Evolutionary conservation across 2,888 invertebrate species (phyloP).

Genomic region (Aspidapion aeneum): DNA sequence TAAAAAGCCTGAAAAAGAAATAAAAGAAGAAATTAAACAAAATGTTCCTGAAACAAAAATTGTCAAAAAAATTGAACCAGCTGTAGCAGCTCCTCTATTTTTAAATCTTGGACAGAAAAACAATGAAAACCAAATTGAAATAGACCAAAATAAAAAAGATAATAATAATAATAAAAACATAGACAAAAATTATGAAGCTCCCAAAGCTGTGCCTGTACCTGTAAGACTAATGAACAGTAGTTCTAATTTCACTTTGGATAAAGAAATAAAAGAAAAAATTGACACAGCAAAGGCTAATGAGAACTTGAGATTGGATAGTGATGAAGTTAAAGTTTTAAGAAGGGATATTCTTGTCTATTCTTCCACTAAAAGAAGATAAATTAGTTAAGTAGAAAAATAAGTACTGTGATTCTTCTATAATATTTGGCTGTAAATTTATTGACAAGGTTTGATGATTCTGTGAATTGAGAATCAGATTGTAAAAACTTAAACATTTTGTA

Average conservation of each 20-base stretch:
- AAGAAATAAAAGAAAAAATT: neutral
- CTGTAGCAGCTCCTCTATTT: conserved; percentile 4
- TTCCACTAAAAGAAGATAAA: neutral
- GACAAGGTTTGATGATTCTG: too few species aligned
- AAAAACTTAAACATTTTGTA: too few species aligned
- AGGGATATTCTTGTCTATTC: conserved; percentile 22
- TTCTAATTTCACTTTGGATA: neutral
- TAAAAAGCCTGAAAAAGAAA: neutral
- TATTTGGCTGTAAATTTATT: too few species aligned
- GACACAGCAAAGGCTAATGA: neutral
- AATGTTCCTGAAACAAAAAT: too few species aligned
- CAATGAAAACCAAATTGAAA: neutral
- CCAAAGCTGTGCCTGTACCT: conserved; percentile 20
- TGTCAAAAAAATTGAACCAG: neutral
- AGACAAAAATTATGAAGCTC: neutral
- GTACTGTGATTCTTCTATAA: too few species aligned
- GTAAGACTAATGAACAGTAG: neutral
- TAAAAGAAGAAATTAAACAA: neutral
- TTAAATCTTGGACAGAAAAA: conserved; percentile 7
- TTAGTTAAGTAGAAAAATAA: too few species aligned
- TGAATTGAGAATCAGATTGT: too few species aligned
- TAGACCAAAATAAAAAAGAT: neutral
- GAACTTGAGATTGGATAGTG: conserved; percentile 2
- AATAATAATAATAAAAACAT: conserved; percentile 3
- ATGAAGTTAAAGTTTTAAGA: conserved; percentile 21